Evolutionary conservation across 2,113 vertebrate species (phyloP), one percentile per base, ranked within the genome.

Genomic region (Tragulus kanchil): DNA sequence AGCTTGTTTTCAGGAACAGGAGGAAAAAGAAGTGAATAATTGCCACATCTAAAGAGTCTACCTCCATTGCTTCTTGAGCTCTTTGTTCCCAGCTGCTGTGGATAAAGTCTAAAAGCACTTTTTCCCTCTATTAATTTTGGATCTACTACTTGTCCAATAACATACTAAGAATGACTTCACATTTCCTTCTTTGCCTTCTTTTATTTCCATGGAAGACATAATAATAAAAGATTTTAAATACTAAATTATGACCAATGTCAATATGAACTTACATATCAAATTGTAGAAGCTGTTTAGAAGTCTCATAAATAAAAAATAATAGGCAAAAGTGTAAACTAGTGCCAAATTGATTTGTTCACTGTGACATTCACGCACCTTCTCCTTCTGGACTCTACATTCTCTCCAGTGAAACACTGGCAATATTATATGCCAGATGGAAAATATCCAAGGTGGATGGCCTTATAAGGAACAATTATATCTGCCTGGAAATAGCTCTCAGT

Each of bases 241-340:
- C n/a, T 78, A 45, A 94, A 77, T 95, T 73, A 67, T 85, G 48
- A 31, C 25, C 62, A 90, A 71, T 78, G n/a, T 3, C 6, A 5
- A 42, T 36, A 92, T 56, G 52, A 86, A 75, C 10, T 89, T 96
- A 52, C 36, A 50, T 93, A 58, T 91, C 28, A 97, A 96, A 78
- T 3, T 71, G 9, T 71, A 92, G 96, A 95, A 96, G 19, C 61
- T 58, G 25, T 93, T 86, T 86, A 89, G 19, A 96, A 93, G 62
- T 75, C 75, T 95, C 85, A 75, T 89, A 48, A 90, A 86, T 75
- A 59, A 94, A 96, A 89, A 45, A 21, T 3, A 83, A 82, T 61
- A 36, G 23, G 87, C 67, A 79, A 75, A 85, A 97, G 86, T 85
- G 61, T 58, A 95, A 92, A 93, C 89, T 90, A 84, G 78, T 91